Evolutionary conservation across 2,113 vertebrate genomes (phyloP).

Genomic region (Semnornis frantzii): DNA sequence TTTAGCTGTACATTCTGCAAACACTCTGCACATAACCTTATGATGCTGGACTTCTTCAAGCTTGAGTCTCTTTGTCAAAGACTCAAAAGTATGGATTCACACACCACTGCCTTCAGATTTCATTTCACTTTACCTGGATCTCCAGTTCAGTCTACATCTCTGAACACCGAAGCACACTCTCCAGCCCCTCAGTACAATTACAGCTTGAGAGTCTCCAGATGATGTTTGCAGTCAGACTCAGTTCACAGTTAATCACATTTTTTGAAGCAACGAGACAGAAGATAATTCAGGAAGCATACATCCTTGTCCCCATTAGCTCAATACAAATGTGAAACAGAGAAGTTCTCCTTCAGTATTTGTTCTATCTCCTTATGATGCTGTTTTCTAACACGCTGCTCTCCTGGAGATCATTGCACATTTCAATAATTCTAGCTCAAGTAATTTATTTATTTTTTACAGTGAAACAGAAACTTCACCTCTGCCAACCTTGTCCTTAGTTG

Average conservation of each 20-base stretch:
- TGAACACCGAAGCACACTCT: neutral
- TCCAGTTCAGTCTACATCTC: neutral
- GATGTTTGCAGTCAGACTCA: neutral
- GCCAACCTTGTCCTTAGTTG: conserved; percentile 91
- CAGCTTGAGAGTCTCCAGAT: neutral
- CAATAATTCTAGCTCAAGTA: neutral
- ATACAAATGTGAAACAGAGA: neutral
- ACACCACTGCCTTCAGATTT: neutral
- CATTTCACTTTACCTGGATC: neutral
- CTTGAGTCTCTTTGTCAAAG: neutral
- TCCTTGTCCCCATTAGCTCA: neutral
- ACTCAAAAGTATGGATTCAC: neutral
- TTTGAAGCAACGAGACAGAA: neutral
- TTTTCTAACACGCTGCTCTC: neutral
- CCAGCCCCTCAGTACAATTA: neutral
- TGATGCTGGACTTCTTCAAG: neutral
- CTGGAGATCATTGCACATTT: neutral
- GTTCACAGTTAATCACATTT: neutral
- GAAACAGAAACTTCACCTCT: conserved; percentile 81
- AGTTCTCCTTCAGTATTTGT: neutral
- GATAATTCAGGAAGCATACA: neutral
- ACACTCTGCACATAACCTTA: neutral
- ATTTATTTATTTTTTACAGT: neutral
- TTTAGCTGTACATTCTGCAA: neutral
- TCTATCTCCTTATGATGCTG: neutral